Conservation (phyloP, 1,140 invertebrate genomes). For the Lepeophtheirus salmonis region DNA sequence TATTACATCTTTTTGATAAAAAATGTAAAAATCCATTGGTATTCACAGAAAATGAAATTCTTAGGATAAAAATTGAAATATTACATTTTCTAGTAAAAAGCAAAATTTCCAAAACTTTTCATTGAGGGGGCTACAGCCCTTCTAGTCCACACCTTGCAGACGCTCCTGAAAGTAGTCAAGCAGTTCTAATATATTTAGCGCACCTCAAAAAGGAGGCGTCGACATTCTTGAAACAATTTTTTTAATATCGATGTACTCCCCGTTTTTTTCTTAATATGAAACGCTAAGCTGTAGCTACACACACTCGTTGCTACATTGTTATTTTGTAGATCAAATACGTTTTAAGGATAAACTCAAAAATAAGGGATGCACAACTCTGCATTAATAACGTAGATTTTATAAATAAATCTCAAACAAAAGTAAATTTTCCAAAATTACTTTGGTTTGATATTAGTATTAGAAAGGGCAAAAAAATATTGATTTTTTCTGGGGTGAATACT, state of each 20-base stretch:
- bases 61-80: not conserved
- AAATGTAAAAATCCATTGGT: no score
- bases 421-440: not conserved
- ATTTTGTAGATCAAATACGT: not conserved
- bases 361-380: not conserved
- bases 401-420: not conserved
- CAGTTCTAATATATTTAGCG: not conserved
- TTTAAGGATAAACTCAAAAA: no score
- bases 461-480: no score
- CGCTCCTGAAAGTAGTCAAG: not conserved
- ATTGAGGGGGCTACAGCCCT: no score
- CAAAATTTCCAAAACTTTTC: no score
- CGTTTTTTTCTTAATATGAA: not conserved
- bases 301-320: no score
- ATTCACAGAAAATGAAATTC: no score
- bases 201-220: not conserved
- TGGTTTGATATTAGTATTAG: no score
- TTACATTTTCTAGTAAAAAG: not conserved
- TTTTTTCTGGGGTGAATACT: no score
- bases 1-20: no score
- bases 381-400: not conserved
- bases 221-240: not conserved
- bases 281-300: no score
- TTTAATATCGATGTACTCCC: not conserved
- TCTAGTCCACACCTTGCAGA: not conserved